Percentiles rank a stretch among this genome's conserved stretches.
These are phyloP conservation scores for Philereme transversata DNA, from an alignment of 2,888 invertebrate genomes.

Conservation along the genomic window DNA sequence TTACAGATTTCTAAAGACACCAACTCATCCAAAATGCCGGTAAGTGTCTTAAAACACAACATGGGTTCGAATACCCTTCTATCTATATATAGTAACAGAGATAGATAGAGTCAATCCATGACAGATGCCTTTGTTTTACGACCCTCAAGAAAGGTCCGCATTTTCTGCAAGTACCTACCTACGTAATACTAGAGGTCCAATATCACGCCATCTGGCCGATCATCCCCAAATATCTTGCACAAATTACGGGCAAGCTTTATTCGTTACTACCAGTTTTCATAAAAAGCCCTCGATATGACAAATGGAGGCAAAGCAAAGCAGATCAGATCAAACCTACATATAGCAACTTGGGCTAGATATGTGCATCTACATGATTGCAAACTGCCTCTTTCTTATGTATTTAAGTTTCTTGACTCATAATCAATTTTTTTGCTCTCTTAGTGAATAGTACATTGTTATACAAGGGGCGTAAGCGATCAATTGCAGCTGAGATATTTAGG, in stretches of 20 bases:
- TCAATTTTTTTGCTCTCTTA: too few species aligned
- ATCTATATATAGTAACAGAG: slow-evolving; percentile 22
- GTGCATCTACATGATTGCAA: not conserved
- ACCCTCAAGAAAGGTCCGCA: slow-evolving; percentile 55
- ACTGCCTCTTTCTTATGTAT: not conserved
- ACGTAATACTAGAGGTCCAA: slow-evolving; percentile 75
- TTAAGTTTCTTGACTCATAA: not conserved
- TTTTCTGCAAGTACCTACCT: slow-evolving; percentile 59
- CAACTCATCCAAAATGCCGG: slow-evolving; percentile 43
- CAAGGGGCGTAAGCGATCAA: too few species aligned
- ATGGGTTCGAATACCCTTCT: not conserved
- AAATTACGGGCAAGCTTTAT: slow-evolving; percentile 67
- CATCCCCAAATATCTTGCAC: slow-evolving; percentile 69
- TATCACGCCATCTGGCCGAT: slow-evolving; percentile 75
- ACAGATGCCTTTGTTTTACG: slow-evolving; percentile 72
- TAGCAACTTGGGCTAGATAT: not conserved
- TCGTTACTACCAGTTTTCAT: slow-evolving; percentile 66
- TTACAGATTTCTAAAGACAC: slow-evolving; percentile 44
- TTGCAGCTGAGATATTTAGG: too few species aligned
- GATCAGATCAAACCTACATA: not conserved
- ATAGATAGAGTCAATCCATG: slow-evolving; percentile 51
- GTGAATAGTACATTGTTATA: too few species aligned
- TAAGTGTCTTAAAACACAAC: slow-evolving; percentile 38
- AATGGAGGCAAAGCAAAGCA: slow-evolving; percentile 22
- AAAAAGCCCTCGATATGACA: slow-evolving; percentile 66